Evolutionary conservation across 1,140 invertebrate species (phyloP), one percentile per base, ranked within the genome.

Genomic region (Anoplophora glabripennis): DNA sequence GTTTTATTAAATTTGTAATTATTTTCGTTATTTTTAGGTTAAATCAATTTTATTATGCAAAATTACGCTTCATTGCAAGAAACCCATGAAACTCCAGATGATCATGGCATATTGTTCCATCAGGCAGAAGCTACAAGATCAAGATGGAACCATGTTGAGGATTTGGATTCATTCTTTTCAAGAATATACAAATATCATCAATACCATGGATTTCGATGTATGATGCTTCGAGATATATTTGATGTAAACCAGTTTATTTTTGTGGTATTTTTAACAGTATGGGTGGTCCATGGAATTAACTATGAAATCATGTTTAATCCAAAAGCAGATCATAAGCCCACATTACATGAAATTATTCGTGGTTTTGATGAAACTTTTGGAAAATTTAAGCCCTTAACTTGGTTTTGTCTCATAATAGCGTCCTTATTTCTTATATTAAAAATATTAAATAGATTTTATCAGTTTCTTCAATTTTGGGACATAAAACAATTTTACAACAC

Each of bases 101-200:
- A 73, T 49, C 68, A 70, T 45, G 67, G 64, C 21, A 72, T 75
- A 34, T 49, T 73, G 11, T 51, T 72, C 41, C 74, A 75, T 59
- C 63, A 69, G 10, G 71, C 72, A 17, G 74, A 75, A 59, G 61
- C 71, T n/a, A 68, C 69, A 7, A 59, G 71, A 76, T 83, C 89
- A 56, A 83, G 88, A 74, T 98, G 95, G 95, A 96, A 96, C 76
- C 96, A 98, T 73, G 91, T 98, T 61, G 90, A 94, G 76, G 93
- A 99, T 78, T 77, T 99, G 51, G 96, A 98, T 78, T 91, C 92
- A 10, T 97, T 97, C 77, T 94, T 94, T 75, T 87, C 85, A 47
- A 80, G 91, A 70, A 89, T 98, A 76, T 99, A 99, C 71, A 85
- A 89, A 71, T 99, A 98, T 77, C 96, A 98, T 79, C 93, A 98